A percentile compares a stretch with the other conserved stretches of the same genome.
phyloP scores from a whole-genome alignment of 2,797 vertebrate genomes.

The Dipus sagitta region DNA sequence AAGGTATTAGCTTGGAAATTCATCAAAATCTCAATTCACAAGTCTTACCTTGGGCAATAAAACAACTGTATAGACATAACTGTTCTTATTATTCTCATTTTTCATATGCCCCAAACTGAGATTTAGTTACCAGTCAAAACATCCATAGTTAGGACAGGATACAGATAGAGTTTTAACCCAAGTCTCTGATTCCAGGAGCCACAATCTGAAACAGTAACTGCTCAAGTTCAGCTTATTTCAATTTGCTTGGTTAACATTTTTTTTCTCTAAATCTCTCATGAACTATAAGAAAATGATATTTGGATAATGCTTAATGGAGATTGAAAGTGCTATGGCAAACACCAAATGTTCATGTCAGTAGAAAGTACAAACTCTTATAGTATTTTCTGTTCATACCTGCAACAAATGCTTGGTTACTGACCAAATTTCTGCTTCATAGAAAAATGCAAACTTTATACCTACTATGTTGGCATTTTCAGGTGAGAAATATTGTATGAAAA shows the following conservation, averaged over 20 bases:
- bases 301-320: not conserved
- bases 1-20: not conserved
- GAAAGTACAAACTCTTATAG: conserved; percentile 31
- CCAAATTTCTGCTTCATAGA: not conserved
- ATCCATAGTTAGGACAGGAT: not conserved
- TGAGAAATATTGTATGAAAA: not conserved
- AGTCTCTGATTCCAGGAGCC: not conserved
- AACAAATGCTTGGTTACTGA: conserved; percentile 45
- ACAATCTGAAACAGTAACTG: not conserved
- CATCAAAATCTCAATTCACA: conserved; percentile 12
- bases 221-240: not conserved
- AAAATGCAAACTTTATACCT: conserved; percentile 29
- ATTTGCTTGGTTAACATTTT: not conserved
- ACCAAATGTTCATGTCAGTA: not conserved
- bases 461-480: conserved; percentile 2
- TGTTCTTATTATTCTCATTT: not conserved
- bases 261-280: not conserved
- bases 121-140: not conserved
- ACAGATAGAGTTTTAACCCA: not conserved
- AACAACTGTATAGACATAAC: not conserved
- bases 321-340: not conserved
- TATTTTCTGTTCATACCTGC: not conserved
- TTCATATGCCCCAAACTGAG: not conserved
- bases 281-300: conserved; percentile 28
- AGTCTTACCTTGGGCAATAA: not conserved